Conservation (phyloP, 2,888 invertebrate genomes). For the Eulithis prunata region DNA sequence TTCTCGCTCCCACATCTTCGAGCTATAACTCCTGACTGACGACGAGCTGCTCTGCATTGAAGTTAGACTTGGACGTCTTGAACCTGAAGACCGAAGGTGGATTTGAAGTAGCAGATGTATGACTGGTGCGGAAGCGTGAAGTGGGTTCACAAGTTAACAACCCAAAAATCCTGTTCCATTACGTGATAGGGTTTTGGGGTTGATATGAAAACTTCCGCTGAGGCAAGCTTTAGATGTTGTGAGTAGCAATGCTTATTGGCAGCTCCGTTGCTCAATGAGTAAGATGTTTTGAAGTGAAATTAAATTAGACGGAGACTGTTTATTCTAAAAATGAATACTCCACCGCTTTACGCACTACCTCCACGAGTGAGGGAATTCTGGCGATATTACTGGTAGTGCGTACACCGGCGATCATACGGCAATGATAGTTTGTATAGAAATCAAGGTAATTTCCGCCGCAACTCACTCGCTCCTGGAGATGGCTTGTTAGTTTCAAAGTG, state of each 20-base stretch:
- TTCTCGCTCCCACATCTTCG: conserved; percentile 91
- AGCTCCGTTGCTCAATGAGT: neutral
- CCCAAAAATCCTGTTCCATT: neutral
- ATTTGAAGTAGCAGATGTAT: conserved; percentile 20
- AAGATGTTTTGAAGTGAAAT: conserved; percentile 4
- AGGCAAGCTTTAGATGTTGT: conserved; percentile 13
- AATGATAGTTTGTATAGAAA: too few species aligned
- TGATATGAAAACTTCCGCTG: conserved; percentile 1
- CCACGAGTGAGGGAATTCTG: too few species aligned
- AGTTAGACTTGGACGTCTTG: conserved; percentile 93
- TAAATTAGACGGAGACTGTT: too few species aligned
- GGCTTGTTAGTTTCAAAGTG: too few species aligned
- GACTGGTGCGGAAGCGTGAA: conserved; percentile 11
- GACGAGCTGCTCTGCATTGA: conserved; percentile 93
- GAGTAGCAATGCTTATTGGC: conserved; percentile 13
- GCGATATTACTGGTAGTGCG: too few species aligned
- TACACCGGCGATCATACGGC: too few species aligned
- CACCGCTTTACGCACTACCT: too few species aligned
- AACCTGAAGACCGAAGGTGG: conserved; percentile 83
- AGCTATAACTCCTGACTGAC: conserved; percentile 92
- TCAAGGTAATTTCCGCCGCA: too few species aligned
- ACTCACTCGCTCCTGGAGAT: too few species aligned
- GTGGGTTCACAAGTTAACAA: conserved; percentile 3
- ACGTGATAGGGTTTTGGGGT: neutral
- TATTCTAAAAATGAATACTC: too few species aligned